A percentile compares a stretch with the other conserved stretches of the same genome.
These are phyloP conservation scores for Temnothorax curvispinosus DNA, from an alignment of 1,140 invertebrate species.

Conservation along the genomic window DNA sequence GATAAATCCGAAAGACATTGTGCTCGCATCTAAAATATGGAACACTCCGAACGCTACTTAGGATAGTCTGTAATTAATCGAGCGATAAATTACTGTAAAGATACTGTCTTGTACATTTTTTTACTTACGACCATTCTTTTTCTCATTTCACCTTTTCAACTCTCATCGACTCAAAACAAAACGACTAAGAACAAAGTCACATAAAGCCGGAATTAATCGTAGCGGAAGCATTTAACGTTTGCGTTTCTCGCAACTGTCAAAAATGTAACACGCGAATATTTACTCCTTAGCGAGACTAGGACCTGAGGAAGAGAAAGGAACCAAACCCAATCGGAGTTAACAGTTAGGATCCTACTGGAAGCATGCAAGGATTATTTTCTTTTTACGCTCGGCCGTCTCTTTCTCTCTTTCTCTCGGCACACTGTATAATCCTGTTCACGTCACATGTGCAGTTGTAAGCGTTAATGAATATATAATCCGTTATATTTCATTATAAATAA, in stretches of 20 bases:
- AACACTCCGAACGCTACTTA: background rate
- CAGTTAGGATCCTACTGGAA: conserved; percentile 81
- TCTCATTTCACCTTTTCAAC: background rate
- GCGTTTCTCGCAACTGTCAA: conserved; percentile 20
- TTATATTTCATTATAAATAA: conserved; percentile 1
- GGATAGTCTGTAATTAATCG: background rate
- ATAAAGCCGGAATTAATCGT: conserved; percentile 34
- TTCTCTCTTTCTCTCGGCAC: conserved; percentile 32
- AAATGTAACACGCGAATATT: conserved; percentile 51
- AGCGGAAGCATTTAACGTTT: conserved; percentile 26
- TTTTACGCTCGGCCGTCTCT: conserved; percentile 81
- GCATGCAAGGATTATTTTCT: conserved; percentile 81
- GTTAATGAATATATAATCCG: background rate
- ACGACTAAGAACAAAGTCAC: conserved; percentile 13
- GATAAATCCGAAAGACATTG: conserved; percentile 19
- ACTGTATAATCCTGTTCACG: conserved; percentile 20
- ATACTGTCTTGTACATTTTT: conserved; percentile 1
- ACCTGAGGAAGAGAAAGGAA: conserved; percentile 61
- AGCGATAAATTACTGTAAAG: background rate
- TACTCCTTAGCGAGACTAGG: conserved; percentile 56
- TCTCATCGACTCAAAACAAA: background rate
- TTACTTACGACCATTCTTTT: background rate
- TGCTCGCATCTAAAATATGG: background rate
- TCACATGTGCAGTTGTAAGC: background rate
- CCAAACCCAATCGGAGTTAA: conserved; percentile 76